Conservation (phyloP, 2,113 vertebrate genomes). For the Campylomormyrus tamandua region DNA sequence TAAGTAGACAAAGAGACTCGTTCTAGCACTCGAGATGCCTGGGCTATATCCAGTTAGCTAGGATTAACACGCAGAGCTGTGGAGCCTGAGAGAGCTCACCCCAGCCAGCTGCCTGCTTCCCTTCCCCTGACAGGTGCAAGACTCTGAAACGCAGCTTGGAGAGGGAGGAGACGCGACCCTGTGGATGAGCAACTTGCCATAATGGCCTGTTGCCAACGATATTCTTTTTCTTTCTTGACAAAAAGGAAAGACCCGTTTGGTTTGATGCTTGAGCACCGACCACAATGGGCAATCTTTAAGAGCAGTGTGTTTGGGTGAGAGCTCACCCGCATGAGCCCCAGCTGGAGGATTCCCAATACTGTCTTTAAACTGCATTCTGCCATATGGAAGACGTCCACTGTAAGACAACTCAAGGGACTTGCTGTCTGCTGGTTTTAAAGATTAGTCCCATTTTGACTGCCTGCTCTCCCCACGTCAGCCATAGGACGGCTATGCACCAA, state of each 20-base stretch:
- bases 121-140: not conserved
- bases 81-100: not conserved
- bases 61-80: not conserved
- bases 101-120: not conserved
- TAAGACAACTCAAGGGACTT: slow-evolving; percentile 1
- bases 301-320: slow-evolving; percentile 27
- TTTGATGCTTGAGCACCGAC: slow-evolving; percentile 1
- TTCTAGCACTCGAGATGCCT: not conserved
- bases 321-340: slow-evolving; percentile 26
- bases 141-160: not conserved
- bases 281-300: not conserved
- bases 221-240: not conserved
- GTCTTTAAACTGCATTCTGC: slow-evolving; percentile 13
- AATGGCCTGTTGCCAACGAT: not conserved
- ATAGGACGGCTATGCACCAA: not conserved
- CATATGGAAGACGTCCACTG: slow-evolving; percentile 7
- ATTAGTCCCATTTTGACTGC: not conserved
- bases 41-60: not conserved
- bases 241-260: not conserved
- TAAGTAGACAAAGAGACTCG: not conserved
- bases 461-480: not conserved
- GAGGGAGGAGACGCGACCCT: not conserved
- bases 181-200: not conserved
- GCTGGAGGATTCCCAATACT: slow-evolving; percentile 8
- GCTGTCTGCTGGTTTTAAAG: not conserved